Evolutionary conservation across 64 coral and sea anemone species (phyloP).

Genomic region (Actinia equina): DNA sequence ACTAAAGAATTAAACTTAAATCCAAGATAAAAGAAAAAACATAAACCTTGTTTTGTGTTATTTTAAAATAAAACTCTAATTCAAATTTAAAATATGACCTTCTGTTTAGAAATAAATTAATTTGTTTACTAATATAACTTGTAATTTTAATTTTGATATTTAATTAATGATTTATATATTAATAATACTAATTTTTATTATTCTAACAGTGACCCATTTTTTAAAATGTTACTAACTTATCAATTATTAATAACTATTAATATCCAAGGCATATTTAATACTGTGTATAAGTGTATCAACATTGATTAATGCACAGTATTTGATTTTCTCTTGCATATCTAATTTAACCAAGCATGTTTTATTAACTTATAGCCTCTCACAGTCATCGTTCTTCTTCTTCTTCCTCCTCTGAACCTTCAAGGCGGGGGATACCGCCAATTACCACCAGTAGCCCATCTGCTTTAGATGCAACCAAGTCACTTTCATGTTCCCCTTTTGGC

Average conservation of each 20-base stretch:
- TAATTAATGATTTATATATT: too few species aligned
- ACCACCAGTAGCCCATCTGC: conserved; percentile 92
- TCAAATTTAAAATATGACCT: too few species aligned
- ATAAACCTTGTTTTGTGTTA: too few species aligned
- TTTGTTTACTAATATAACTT: too few species aligned
- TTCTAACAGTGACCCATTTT: too few species aligned
- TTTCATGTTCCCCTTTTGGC: conserved; percentile 93
- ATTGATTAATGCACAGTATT: not conserved
- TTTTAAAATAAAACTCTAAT: too few species aligned
- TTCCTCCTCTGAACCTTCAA: conserved; percentile 59
- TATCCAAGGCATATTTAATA: not conserved
- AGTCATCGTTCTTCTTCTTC: conserved; percentile 71
- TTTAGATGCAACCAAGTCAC: conserved; percentile 68
- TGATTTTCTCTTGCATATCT: not conserved
- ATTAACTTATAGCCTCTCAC: conserved; percentile 62
- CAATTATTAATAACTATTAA: not conserved
- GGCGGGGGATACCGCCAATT: conserved; percentile 47
- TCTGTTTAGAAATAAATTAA: too few species aligned
- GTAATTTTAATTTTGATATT: too few species aligned
- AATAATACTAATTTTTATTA: too few species aligned
- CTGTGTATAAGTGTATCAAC: not conserved
- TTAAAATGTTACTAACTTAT: too few species aligned
- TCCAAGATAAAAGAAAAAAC: too few species aligned
- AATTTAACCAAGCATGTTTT: conserved; percentile 25
- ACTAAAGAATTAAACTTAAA: too few species aligned